These are phyloP conservation scores for Pristionchus fissidentatus DNA, from an alignment of 2,888 invertebrate species.

Conservation along the genomic window DNA sequence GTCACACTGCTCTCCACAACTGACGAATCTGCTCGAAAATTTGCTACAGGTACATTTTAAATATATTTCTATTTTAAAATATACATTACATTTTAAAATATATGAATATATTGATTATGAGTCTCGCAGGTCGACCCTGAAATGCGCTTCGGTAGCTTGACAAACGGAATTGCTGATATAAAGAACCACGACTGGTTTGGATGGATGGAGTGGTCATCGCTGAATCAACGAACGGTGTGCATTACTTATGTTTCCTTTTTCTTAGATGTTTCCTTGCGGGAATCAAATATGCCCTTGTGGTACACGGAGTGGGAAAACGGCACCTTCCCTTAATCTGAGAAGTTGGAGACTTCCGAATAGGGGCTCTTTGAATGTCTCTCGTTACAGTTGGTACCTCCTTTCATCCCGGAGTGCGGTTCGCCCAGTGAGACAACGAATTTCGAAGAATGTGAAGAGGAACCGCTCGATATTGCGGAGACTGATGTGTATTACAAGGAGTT, in stretches of 20 bases:
- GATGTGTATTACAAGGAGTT: conserved; percentile 99
- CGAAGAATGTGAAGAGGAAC: conserved; percentile 99
- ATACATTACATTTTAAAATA: background rate
- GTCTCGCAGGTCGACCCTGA: conserved; percentile 86
- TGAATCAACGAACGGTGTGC: conserved; percentile 89
- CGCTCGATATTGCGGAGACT: conserved; percentile 95
- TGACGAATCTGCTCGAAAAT: conserved; percentile 97
- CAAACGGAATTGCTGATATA: conserved; percentile 99
- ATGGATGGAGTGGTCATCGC: conserved; percentile 98
- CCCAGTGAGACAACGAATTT: conserved; percentile 99
- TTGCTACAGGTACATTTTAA: conserved; percentile 83
- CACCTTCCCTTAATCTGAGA: too few species aligned
- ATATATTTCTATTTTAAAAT: too few species aligned
- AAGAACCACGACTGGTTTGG: conserved; percentile 99
- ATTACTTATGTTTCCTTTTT: background rate
- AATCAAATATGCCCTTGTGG: too few species aligned
- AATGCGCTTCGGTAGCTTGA: conserved; percentile 97
- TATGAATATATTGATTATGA: background rate
- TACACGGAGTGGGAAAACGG: too few species aligned
- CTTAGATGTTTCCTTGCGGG: background rate
- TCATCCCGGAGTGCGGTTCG: conserved; percentile 98
- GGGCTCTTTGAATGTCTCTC: too few species aligned
- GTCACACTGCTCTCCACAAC: conserved; percentile 96
- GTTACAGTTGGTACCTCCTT: conserved; percentile 92
- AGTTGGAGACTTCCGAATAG: too few species aligned